A percentile compares a stretch with the other conserved stretches of the same genome.
These are phyloP conservation scores for Tachystola acroxantha DNA, from an alignment of 2,888 invertebrate species.

Conservation along the genomic window DNA sequence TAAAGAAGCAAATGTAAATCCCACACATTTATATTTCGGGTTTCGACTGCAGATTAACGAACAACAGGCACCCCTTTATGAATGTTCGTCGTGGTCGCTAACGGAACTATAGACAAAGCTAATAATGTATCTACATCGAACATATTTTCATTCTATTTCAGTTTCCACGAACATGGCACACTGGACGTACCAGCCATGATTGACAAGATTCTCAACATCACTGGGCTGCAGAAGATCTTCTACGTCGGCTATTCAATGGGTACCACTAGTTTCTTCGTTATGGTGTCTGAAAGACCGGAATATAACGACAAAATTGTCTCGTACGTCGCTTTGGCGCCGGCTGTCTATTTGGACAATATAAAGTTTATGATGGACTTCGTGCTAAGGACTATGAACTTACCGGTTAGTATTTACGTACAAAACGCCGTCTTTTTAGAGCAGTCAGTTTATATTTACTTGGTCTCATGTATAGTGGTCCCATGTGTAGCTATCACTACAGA, in stretches of 20 bases:
- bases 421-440: too few species aligned
- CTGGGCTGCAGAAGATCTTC: conserved; percentile 53
- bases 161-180: conserved; percentile 78
- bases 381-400: conserved; percentile 38
- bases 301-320: conserved; percentile 72
- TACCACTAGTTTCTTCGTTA: conserved; percentile 74
- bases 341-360: conserved; percentile 60
- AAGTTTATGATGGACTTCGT: conserved; percentile 28
- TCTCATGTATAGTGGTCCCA: too few species aligned
- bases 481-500: too few species aligned
- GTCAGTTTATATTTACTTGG: too few species aligned
- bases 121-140: too few species aligned
- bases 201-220: conserved; percentile 64
- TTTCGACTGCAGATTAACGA: too few species aligned
- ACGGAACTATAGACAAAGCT: too few species aligned
- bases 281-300: conserved; percentile 73
- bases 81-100: too few species aligned
- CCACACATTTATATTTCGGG: too few species aligned
- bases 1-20: too few species aligned
- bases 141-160: conserved; percentile 34
- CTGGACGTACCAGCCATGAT: conserved; percentile 78
- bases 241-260: conserved; percentile 81
- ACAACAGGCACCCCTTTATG: too few species aligned
- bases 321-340: conserved; percentile 74
- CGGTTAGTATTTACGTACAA: conserved; percentile 46